Percentiles rank a stretch among this genome's conserved stretches.
phyloP scores from a whole-genome alignment of 2,113 vertebrate species.

The Synchiropus splendidus region DNA sequence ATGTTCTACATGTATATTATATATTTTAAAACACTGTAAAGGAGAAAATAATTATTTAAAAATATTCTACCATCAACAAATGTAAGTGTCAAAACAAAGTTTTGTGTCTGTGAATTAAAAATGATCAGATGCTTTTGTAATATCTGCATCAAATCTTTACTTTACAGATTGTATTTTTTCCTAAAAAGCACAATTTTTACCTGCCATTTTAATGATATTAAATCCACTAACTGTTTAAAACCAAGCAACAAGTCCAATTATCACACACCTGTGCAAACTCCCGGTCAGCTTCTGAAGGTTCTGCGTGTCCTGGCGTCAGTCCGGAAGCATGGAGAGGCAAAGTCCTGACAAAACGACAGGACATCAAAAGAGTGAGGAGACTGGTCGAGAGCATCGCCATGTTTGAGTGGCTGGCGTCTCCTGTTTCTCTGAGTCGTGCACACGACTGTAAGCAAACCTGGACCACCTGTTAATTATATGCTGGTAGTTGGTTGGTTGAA shows the following conservation, averaged over 20 bases:
- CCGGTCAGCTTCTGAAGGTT: conserved; percentile 27
- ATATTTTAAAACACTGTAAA: no score
- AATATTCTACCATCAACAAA: no score
- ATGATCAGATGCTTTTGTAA: no score
- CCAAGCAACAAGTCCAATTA: not conserved
- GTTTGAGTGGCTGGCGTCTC: conserved; percentile 1
- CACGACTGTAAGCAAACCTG: conserved; percentile 13
- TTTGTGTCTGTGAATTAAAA: no score
- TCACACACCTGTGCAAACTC: conserved; percentile 48
- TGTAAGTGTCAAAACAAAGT: no score
- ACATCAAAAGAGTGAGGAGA: conserved; percentile 20
- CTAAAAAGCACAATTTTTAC: no score
- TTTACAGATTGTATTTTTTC: no score
- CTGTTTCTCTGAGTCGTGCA: not conserved
- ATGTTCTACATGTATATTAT: no score
- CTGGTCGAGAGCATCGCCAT: conserved; percentile 32
- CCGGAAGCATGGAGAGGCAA: conserved; percentile 11
- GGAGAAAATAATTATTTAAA: no score
- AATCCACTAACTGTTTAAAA: not conserved
- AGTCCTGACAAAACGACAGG: not conserved
- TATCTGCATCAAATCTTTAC: no score
- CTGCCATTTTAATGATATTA: no score
- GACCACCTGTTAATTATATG: conserved; percentile 47
- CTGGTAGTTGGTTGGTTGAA: no score
- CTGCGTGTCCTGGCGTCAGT: not conserved